Conservation (phyloP, 2,797 vertebrate species). For the Lophius americanus region DNA sequence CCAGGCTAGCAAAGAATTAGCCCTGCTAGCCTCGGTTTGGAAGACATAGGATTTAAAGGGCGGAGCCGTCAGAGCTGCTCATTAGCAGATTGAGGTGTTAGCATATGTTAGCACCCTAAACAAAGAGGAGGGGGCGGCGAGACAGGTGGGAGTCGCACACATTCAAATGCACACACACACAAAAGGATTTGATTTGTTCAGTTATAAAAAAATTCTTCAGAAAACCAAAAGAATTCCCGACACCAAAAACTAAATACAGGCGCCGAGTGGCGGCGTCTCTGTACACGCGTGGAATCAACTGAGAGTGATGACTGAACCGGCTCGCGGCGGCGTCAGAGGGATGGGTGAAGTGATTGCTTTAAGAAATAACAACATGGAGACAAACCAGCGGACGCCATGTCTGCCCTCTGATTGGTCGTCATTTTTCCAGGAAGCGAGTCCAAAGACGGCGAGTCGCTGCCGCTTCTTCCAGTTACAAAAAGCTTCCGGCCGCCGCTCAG, state of each 20-base stretch:
- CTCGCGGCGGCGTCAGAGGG: slow-evolving; percentile 60
- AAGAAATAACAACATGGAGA: slow-evolving; percentile 7
- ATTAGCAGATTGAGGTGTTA: slow-evolving; percentile 67
- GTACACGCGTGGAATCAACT: slow-evolving; percentile 75
- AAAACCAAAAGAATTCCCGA: slow-evolving; percentile 40
- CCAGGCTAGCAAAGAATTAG: slow-evolving; percentile 15
- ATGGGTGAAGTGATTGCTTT: slow-evolving; percentile 86
- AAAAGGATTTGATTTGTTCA: slow-evolving; percentile 71
- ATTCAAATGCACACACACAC: slow-evolving; percentile 23
- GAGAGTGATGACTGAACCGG: slow-evolving; percentile 62
- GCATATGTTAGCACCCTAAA: slow-evolving; percentile 42
- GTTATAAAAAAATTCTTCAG: slow-evolving; percentile 47
- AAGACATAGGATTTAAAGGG: slow-evolving; percentile 65
- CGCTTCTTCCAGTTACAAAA: slow-evolving; percentile 21
- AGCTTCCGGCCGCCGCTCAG: slow-evolving; percentile 15
- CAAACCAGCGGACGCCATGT: neutral
- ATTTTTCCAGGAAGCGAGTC: too few relatives aligned
- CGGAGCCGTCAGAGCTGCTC: slow-evolving; percentile 21
- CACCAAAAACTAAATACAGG: slow-evolving; percentile 50
- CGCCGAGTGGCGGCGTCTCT: slow-evolving; percentile 33
- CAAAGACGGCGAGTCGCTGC: too few relatives aligned
- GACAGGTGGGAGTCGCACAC: slow-evolving; percentile 19
- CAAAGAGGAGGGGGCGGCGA: slow-evolving; percentile 50
- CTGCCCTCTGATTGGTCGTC: too few relatives aligned
- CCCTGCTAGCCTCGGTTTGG: slow-evolving; percentile 34